Evolutionary conservation across 2,888 invertebrate genomes (phyloP), one percentile per base, ranked within the genome.

Genomic region (Metopia argyrocephala): DNA sequence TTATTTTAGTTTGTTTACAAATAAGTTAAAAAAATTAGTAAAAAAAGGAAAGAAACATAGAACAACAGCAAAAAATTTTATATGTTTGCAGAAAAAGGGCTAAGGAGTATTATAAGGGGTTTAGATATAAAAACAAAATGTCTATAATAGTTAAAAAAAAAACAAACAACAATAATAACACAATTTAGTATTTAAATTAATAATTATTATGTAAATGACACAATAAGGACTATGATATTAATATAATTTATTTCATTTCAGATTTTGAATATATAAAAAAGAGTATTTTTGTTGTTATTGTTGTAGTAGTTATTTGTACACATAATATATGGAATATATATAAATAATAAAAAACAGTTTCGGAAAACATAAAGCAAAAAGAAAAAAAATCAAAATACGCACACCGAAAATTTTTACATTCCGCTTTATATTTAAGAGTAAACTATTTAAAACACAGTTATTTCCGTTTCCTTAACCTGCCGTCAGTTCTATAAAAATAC

Each of bases 121-220:
- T 38, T 57, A 27, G 28, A 48, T 38, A n/a, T 54, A 15, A 12
- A 15, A 15, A 15, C 15, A 38, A 6, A 38, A 38, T 15, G 38
- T 12, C 9, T 38, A 38, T 2, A 15, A 61, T 7, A 62, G 25
- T 31, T 54, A 31, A 56, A 57, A 15, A 31, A 54, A 15, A 20
- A 50, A n/a, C 18, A 20, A 38, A 52, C 46, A 62, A 15, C 28
- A 46, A 52, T 12, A 31, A 18, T 20, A 20, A 62, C 48, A 57
- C 56, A 75, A 70, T 79, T 79, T 52, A 59, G 31, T 59, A 57
- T 25, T 61, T 15, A 38, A 15, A 12, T 12, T 12, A 31, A 38
- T 64, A 45, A 68, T 56, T 27, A 62, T 73, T 73, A 78, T 68
- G 71, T 57, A 57, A 78, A 74, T 74, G 68, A 61, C n/a, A 61